Conservation (phyloP, 2,113 vertebrate species). For the Myotis yumanensis region DNA sequence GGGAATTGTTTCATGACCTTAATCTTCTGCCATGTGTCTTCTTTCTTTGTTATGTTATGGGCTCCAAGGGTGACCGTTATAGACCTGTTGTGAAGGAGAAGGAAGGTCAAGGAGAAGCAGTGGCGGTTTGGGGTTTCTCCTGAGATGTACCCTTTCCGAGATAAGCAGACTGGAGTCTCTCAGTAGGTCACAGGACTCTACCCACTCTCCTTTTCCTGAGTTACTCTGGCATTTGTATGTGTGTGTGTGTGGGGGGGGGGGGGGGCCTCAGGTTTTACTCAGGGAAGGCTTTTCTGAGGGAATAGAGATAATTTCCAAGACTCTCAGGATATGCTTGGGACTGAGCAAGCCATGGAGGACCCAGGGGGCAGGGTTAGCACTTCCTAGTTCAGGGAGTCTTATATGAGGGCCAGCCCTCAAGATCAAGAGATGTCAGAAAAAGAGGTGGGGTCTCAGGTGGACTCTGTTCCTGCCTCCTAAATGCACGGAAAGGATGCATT, state of each 20-base stretch:
- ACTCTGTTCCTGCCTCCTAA: neutral
- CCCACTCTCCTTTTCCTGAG: neutral
- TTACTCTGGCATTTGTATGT: neutral
- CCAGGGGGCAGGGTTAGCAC: neutral
- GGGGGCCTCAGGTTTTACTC: neutral
- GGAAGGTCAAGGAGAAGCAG: neutral
- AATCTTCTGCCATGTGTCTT: conserved; percentile 50
- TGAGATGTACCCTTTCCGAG: neutral
- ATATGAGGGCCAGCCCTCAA: neutral
- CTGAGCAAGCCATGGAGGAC: neutral
- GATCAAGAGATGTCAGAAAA: neutral
- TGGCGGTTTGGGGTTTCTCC: neutral
- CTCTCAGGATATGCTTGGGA: neutral
- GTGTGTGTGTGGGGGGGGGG: no score
- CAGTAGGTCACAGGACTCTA: neutral
- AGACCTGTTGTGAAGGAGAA: conserved; percentile 44
- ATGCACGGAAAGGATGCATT: neutral
- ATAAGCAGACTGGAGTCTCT: neutral
- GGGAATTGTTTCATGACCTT: conserved; percentile 56
- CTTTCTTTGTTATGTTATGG: conserved; percentile 24
- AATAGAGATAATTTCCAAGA: neutral
- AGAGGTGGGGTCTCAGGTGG: neutral
- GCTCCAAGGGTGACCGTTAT: conserved; percentile 49
- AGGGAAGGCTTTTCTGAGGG: neutral
- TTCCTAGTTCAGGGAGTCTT: neutral